Evolutionary conservation across 2,113 vertebrate genomes (phyloP).

Genomic region (Panthera leo): DNA sequence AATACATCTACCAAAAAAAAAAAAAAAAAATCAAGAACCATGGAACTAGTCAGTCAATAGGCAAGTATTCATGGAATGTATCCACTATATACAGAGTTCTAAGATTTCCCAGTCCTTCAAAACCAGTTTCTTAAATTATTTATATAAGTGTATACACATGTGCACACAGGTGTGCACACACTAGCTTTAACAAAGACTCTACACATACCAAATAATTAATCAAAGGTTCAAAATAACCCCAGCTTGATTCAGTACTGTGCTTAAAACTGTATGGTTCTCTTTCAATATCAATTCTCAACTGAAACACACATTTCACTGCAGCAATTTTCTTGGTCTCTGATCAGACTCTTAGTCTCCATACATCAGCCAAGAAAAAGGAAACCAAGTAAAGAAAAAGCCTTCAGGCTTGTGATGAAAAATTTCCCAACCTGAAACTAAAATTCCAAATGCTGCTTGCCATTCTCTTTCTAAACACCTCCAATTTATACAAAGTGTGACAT

Average conservation of each 20-base stretch:
- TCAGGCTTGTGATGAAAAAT: not conserved
- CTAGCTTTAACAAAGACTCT: not conserved
- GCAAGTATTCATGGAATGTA: not conserved
- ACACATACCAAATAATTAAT: not conserved
- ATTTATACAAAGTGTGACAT: conserved; percentile 60
- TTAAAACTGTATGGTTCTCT: not conserved
- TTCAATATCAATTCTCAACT: not conserved
- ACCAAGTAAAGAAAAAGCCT: not conserved
- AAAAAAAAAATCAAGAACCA: not conserved
- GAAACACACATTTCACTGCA: not conserved
- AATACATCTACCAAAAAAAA: not conserved
- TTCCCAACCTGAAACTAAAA: not conserved
- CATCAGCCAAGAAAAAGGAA: not conserved
- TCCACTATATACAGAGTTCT: not conserved
- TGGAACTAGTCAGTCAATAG: not conserved
- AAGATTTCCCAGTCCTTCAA: not conserved
- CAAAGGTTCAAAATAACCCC: not conserved
- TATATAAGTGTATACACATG: not conserved
- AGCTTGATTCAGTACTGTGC: not conserved
- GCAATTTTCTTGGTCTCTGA: not conserved
- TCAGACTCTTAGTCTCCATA: not conserved
- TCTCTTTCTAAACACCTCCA: conserved; percentile 23
- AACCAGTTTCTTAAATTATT: not conserved
- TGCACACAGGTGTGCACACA: not conserved
- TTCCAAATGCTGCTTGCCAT: not conserved